These are phyloP conservation scores for Manis javanica DNA, from an alignment of 2,797 vertebrate species.

Conservation along the genomic window DNA sequence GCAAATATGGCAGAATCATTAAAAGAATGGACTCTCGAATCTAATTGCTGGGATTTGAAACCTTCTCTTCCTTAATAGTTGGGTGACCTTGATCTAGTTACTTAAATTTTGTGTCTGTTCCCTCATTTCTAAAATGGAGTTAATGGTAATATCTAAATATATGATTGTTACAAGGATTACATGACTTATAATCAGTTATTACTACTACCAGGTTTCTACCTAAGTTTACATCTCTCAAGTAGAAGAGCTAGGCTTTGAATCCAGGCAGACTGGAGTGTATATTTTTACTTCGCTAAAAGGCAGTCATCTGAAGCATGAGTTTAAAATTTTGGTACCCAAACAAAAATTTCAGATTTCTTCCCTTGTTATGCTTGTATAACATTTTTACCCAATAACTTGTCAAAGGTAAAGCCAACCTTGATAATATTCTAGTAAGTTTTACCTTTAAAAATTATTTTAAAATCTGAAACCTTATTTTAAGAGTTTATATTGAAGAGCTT, in stretches of 20 bases:
- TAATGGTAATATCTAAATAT: neutral
- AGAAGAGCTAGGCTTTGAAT: neutral
- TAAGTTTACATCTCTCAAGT: neutral
- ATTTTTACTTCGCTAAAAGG: neutral
- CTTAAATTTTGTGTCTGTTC: neutral
- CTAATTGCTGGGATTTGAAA: neutral
- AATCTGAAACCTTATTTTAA: constrained; percentile 21
- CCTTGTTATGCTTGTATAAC: neutral
- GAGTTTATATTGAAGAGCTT: neutral
- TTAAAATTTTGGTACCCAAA: neutral
- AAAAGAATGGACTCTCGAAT: neutral
- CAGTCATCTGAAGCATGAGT: neutral
- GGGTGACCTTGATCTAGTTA: neutral
- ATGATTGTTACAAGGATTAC: neutral
- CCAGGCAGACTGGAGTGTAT: no score
- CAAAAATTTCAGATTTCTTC: neutral
- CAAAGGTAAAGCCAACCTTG: neutral
- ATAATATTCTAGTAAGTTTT: neutral
- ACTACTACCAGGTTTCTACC: neutral
- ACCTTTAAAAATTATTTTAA: constrained; percentile 13
- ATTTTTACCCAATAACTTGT: neutral
- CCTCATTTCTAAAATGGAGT: neutral
- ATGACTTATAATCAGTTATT: neutral
- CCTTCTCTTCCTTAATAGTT: neutral
- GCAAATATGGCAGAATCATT: neutral